Evolutionary conservation across 2,888 invertebrate species (phyloP).

Genomic region (Phanerotoma sp.): DNA sequence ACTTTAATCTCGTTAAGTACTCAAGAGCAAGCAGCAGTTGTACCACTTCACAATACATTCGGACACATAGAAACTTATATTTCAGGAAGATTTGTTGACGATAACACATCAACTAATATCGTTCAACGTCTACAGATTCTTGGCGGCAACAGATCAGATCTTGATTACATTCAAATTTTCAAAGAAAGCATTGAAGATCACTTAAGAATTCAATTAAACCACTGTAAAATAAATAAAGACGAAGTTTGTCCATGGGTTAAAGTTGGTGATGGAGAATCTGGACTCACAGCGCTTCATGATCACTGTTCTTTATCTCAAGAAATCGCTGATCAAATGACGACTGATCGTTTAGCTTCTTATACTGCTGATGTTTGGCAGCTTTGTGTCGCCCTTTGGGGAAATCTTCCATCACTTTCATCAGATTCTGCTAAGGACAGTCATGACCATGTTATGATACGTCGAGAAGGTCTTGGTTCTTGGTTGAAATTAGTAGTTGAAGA

Average conservation of each 20-base stretch:
- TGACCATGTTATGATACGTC: conserved; percentile 60
- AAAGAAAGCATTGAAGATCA: conserved; percentile 62
- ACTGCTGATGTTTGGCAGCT: conserved; percentile 51
- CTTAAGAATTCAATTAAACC: conserved; percentile 66
- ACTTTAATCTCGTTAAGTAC: conserved; percentile 62
- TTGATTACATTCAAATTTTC: conserved; percentile 42
- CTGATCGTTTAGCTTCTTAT: conserved; percentile 53
- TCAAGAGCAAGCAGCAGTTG: conserved; percentile 50
- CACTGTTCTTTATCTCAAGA: conserved; percentile 61
- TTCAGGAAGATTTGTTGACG: conserved; percentile 46
- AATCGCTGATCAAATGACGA: conserved; percentile 39
- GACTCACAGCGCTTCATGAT: conserved; percentile 61
- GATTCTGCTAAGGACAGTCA: conserved; percentile 58
- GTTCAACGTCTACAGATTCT: conserved; percentile 54
- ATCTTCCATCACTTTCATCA: conserved; percentile 62
- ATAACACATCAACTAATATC: conserved; percentile 48
- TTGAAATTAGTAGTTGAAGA: conserved; percentile 61
- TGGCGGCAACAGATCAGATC: conserved; percentile 45
- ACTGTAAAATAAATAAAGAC: conserved; percentile 60
- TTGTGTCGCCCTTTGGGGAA: conserved; percentile 84
- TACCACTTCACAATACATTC: conserved; percentile 56
- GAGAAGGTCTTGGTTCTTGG: conserved; percentile 69
- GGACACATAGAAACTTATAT: conserved; percentile 46
- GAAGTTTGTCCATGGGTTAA: conserved; percentile 59
- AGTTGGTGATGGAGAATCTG: conserved; percentile 46